A percentile compares a stretch with the other conserved stretches of the same genome.
phyloP scores from a whole-genome alignment of 1,140 invertebrate species.

The Aradophagus sp. region DNA sequence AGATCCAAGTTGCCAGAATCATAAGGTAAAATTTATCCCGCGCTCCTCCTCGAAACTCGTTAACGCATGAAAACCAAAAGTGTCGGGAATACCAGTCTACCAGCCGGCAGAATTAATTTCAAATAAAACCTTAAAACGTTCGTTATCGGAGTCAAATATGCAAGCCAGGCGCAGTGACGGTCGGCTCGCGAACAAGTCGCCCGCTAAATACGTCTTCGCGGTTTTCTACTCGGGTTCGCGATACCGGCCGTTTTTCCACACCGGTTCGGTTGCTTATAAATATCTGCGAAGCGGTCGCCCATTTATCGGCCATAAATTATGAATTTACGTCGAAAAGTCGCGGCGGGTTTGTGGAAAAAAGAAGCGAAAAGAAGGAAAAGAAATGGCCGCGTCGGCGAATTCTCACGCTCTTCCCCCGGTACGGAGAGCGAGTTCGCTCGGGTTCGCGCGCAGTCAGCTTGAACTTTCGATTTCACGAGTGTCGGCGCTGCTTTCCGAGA shows the following conservation, averaged over 20 bases:
- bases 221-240: not conserved
- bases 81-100: no score
- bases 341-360: conserved; percentile 4
- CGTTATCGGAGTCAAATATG: no score
- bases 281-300: conserved; percentile 7
- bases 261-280: no score
- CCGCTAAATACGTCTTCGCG: conserved; percentile 8
- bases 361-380: conserved; percentile 1
- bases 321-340: conserved; percentile 40
- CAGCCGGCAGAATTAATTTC: no score
- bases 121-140: no score
- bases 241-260: conserved; percentile 7
- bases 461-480: conserved; percentile 70
- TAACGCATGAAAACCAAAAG: no score
- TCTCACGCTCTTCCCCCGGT: conserved; percentile 50
- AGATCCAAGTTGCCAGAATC: no score
- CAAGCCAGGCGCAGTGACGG: no score
- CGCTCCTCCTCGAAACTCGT: no score
- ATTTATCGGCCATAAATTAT: conserved; percentile 41
- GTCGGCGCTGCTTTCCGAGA: conserved; percentile 60
- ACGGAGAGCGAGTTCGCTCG: conserved; percentile 34
- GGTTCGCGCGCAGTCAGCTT: conserved; percentile 40
- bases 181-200: conserved; percentile 22
- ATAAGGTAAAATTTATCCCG: no score
- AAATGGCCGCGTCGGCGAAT: conserved; percentile 19